Evolutionary conservation across 2,888 invertebrate species (phyloP).

Genomic region (Calephelis perditalis): DNA sequence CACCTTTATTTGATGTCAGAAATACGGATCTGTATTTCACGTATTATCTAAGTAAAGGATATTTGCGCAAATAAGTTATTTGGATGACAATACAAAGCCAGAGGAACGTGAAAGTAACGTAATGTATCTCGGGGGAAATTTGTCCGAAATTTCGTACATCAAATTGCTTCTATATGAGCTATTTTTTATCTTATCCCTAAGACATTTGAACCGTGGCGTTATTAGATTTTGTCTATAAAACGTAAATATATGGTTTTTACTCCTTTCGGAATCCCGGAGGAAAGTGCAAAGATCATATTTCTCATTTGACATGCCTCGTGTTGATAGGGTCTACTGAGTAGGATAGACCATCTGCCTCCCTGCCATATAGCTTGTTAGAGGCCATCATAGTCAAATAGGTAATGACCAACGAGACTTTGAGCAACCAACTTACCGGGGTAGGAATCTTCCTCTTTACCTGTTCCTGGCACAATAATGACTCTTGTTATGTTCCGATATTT

Average conservation of each 20-base stretch:
- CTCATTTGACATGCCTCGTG: too few species aligned
- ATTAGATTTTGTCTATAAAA: conserved; percentile 5
- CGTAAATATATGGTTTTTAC: conserved; percentile 1
- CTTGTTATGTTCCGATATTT: too few species aligned
- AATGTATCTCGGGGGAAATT: conserved; percentile 57
- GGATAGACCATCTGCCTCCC: too few species aligned
- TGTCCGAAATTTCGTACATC: conserved; percentile 39
- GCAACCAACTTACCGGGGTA: too few species aligned
- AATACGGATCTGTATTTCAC: background rate
- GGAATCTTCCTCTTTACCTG: too few species aligned
- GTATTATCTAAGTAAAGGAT: background rate
- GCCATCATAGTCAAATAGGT: too few species aligned
- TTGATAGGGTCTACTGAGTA: too few species aligned
- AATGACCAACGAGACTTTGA: too few species aligned
- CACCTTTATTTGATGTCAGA: conserved; percentile 4
- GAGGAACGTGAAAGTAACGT: conserved; percentile 36
- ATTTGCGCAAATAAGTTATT: conserved; percentile 6
- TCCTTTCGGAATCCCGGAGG: background rate
- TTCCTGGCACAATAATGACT: too few species aligned
- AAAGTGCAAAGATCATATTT: background rate
- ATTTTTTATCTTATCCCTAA: conserved; percentile 15
- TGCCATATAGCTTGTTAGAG: too few species aligned
- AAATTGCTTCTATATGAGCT: conserved; percentile 41
- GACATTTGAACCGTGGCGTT: conserved; percentile 3
- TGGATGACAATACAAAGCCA: conserved; percentile 11